Conservation (phyloP, 35 echinoderm and acorn worm genomes). For the Amphiura filiformis region DNA sequence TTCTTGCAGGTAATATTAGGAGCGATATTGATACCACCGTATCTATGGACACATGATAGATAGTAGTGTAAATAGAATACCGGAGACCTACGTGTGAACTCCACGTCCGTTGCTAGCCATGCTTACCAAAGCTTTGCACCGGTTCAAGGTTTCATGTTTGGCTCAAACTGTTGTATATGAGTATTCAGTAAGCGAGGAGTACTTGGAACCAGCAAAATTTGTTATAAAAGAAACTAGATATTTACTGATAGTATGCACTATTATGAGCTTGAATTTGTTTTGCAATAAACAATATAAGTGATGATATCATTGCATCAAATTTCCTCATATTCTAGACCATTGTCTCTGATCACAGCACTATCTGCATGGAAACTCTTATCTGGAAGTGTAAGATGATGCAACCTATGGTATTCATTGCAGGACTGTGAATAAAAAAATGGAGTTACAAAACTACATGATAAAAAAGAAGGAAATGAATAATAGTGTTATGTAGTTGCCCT, state of each 20-base stretch:
- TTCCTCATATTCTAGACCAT: background rate
- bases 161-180: background rate
- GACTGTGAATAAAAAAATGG: too few relatives aligned
- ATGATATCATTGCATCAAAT: background rate
- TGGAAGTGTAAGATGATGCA: too few relatives aligned
- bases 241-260: background rate
- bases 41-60: background rate
- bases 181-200: background rate
- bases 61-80: background rate
- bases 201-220: background rate
- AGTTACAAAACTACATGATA: too few relatives aligned
- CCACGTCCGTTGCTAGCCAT: background rate
- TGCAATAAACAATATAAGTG: background rate
- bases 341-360: too few relatives aligned
- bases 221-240: background rate
- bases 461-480: too few relatives aligned
- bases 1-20: background rate
- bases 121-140: too few relatives aligned
- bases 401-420: too few relatives aligned
- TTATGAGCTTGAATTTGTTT: background rate
- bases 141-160: background rate
- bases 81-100: background rate
- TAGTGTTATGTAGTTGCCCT: too few relatives aligned
- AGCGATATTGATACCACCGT: background rate
- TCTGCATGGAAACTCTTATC: too few relatives aligned